Base-by-base conservation (phyloP, 2,113 vertebrate genomes). In the Rhinoderma darwinii region DNA sequence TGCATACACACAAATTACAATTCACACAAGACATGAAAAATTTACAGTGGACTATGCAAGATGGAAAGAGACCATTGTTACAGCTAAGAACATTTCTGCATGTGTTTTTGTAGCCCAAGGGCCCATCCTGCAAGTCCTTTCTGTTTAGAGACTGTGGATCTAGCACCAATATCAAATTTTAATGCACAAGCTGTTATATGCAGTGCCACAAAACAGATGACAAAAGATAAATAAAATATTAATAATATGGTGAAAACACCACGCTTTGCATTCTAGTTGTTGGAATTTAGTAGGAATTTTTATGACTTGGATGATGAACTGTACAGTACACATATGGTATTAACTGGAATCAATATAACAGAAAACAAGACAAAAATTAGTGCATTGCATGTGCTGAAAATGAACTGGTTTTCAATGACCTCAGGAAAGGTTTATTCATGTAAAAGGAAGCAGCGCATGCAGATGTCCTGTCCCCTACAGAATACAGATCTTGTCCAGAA, bases 381-480 rank as follows among this genome's bases (percentile, higher is more conserved):
- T 20, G 63, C 14, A 66, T 15, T 66, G 63, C 63, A 32, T 66
- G 63, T 66, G 66, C 35, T 37, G 66, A 70, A 39, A 37, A 39
- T 37, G 66, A 37, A 70, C 66, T 22, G 32, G 32, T 70, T 70
- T 70, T 35, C 66, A 70, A 70, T 70, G 66, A 70, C 66, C 66
- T 70, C 66, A 70, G 66, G 66, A 70, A 70, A 70, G 32, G 32
- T 35, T 37, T 70, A 39, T 70, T 70, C 72, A 74, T 43, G 39
- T 74, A 74, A n/a, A 74, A 43, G 72, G 37, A n/a, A 74, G 72
- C 39, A 74, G 72, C 39, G 39, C 39, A 74, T 74, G 72, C 72
- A 74, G 72, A 74, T 41, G 72, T 74, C 39, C 72, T 74, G 72
- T 74, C 72, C 72, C 72, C 72, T n/a, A 41, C 72, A 74, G 72